A percentile compares a stretch with the other conserved stretches of the same genome.
These are phyloP conservation scores for Tragelaphus imberbis DNA, from an alignment of 2,113 vertebrate species.

Conservation along the genomic window DNA sequence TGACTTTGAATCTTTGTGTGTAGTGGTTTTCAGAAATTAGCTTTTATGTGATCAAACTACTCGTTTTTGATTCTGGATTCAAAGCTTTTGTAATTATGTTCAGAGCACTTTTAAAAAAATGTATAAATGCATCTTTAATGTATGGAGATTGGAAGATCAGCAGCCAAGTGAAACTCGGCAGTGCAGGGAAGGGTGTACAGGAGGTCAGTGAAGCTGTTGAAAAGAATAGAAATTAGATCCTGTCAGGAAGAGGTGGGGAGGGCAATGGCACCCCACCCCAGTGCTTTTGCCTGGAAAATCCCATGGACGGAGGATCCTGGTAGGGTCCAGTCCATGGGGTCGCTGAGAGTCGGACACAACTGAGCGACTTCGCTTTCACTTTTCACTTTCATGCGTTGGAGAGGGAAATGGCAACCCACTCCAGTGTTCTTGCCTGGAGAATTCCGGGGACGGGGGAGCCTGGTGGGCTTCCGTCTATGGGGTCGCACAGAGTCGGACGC, in stretches of 20 bases:
- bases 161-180: not conserved
- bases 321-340: too few relatives aligned
- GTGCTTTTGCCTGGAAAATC: too few relatives aligned
- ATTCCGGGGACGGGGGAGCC: too few relatives aligned
- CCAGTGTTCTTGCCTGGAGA: too few relatives aligned
- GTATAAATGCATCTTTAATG: constrained; percentile 53
- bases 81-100: constrained; percentile 68
- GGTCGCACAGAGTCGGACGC: too few relatives aligned
- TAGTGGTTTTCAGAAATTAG: constrained; percentile 62
- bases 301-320: too few relatives aligned
- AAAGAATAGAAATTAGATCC: constrained; percentile 53
- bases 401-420: too few relatives aligned
- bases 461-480: too few relatives aligned
- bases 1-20: constrained; percentile 61
- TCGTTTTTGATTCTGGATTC: constrained; percentile 60
- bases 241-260: constrained; percentile 9
- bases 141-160: constrained; percentile 47
- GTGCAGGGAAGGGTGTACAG: not conserved
- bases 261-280: too few relatives aligned
- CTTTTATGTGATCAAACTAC: constrained; percentile 65
- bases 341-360: too few relatives aligned
- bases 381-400: too few relatives aligned
- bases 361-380: too few relatives aligned
- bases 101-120: constrained; percentile 51
- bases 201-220: constrained; percentile 25